Base-by-base conservation (phyloP, 2,113 vertebrate species). In the Plotosus lineatus region DNA sequence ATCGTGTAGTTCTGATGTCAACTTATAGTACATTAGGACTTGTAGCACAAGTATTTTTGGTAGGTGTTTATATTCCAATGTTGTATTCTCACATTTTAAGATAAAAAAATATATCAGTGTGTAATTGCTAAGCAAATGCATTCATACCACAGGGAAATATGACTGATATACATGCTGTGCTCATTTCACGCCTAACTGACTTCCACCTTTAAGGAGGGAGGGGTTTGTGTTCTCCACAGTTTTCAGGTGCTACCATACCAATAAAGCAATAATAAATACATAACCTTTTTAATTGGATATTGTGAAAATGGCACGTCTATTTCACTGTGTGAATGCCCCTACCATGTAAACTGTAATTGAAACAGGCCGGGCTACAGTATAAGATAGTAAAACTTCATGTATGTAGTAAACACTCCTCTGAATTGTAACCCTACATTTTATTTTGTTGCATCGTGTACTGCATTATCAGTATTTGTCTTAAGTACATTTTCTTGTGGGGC, bases 271-370 rank as follows among this genome's bases (percentile, higher is more conserved):
- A 92, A 92, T 89, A 82, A 85, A 92, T 87, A 90, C 84, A 86
- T 91, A 92, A 88, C 89, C 85, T 87, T 91, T 93, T 93, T 93
- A 94, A 94, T 94, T 93, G 93, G 91, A 94, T 91, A 91, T 92
- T 92, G 91, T 94, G 88, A 88, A 88, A 90, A 83, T 90, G 92
- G 91, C 91, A 91, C 91, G 91, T 93, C 92, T 91, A 91, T 92
- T 88, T 89, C 21, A 74, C 85, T 78, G 69, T 85, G 85, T 87
- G 90, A 90, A 92, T 93, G 89, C 88, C 88, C 89, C 88, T 91
- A 90, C 86, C 87, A 66, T 93, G 92, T 93, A 91, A 86, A 83
- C 86, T 90, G 87, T 92, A 94, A 94, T 94, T 92, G 91, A 93
- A 94, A 92, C 83, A 81, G 89, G 50, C 61, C 44, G 36, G 50